phyloP scores from a whole-genome alignment of 2,113 vertebrate species.

The Mustela nigripes region DNA sequence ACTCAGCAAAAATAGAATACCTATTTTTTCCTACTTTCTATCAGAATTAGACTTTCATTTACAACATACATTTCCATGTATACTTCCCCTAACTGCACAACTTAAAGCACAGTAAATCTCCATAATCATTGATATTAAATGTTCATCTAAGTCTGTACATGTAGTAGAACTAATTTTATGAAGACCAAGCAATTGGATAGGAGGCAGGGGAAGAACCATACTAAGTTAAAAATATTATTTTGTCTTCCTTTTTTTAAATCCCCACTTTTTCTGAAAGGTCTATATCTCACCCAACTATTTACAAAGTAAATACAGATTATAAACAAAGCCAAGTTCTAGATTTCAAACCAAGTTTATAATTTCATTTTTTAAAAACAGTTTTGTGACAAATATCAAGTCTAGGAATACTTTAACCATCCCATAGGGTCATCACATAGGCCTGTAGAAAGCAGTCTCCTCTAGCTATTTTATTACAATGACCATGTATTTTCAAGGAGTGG shows the following conservation, averaged over 20 bases:
- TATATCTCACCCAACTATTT: background rate
- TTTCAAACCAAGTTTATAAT: background rate
- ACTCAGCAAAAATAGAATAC: constrained; percentile 21
- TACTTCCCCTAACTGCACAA: background rate
- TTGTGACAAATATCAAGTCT: background rate
- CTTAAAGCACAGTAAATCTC: background rate
- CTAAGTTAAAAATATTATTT: background rate
- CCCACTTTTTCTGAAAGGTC: background rate
- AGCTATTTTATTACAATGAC: background rate
- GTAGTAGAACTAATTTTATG: background rate
- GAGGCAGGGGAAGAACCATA: background rate
- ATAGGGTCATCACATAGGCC: background rate
- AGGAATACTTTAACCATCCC: background rate
- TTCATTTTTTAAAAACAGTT: background rate
- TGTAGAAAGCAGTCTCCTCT: background rate
- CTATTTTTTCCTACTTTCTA: background rate
- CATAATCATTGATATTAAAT: background rate
- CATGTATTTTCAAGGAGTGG: background rate
- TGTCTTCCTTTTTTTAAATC: background rate
- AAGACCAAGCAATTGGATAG: background rate
- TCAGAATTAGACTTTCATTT: background rate
- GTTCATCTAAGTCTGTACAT: background rate
- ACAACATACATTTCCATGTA: background rate
- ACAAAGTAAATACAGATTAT: background rate
- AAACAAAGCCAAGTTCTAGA: background rate